Conservation (phyloP, 2,113 vertebrate genomes). For the Myxocyprinus asiaticus region DNA sequence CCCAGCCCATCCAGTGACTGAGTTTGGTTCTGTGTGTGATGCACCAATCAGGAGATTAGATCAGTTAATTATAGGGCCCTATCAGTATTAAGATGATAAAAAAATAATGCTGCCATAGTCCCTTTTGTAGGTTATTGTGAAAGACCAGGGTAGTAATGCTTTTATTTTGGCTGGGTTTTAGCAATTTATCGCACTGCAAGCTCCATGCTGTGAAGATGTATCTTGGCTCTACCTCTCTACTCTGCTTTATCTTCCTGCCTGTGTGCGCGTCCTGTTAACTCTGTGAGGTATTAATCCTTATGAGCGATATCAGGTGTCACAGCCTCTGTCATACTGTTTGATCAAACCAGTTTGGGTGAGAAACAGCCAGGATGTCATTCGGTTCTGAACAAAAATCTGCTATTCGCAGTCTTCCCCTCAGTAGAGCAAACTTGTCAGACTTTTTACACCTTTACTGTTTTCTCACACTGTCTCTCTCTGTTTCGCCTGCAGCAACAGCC, state of each 20-base stretch:
- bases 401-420: conserved; percentile 1
- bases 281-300: conserved; percentile 50
- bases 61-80: too few relatives aligned
- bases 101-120: conserved; percentile 1
- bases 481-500: conserved; percentile 19
- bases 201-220: conserved; percentile 42
- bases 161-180: conserved; percentile 27
- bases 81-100: background rate
- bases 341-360: conserved; percentile 41
- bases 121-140: background rate
- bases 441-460: background rate
- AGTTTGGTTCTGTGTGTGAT: too few relatives aligned
- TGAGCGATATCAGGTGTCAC: conserved; percentile 52
- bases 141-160: conserved; percentile 11
- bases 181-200: conserved; percentile 29
- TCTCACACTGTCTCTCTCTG: background rate
- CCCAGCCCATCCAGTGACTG: too few relatives aligned
- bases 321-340: conserved; percentile 53
- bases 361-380: conserved; percentile 26
- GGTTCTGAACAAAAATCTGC: conserved; percentile 15
- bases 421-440: conserved; percentile 7
- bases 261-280: conserved; percentile 22
- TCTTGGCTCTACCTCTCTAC: conserved; percentile 26
- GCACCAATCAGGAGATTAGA: too few relatives aligned
- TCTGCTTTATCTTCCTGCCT: conserved; percentile 47